Conservation (phyloP, 2,797 vertebrate species). For the Clarias pachynema region DNA sequence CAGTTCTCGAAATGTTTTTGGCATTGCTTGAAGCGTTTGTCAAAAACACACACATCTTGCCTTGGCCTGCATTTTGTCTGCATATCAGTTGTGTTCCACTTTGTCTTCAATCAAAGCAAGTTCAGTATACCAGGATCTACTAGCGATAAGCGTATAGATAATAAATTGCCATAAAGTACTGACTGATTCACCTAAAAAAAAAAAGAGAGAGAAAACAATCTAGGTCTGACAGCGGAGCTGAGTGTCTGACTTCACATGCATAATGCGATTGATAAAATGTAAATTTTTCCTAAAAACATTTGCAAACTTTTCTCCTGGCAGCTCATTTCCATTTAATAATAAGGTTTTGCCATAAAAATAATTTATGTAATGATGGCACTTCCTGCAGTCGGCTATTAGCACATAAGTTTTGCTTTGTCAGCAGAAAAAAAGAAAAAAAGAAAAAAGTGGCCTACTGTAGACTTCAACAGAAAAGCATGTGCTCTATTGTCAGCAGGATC, state of each 20-base stretch:
- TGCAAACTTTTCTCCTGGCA: background rate
- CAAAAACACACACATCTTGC: background rate
- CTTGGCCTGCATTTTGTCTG: background rate
- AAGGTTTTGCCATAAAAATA: background rate
- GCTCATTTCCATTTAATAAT: constrained; percentile 13
- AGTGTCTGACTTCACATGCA: background rate
- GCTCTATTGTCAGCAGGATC: background rate
- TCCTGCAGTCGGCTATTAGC: background rate
- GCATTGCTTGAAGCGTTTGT: background rate
- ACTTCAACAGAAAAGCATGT: background rate
- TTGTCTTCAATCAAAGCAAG: background rate
- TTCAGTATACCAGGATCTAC: background rate
- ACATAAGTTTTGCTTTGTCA: background rate
- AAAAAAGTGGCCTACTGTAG: background rate
- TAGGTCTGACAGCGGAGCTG: background rate
- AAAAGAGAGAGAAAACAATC: background rate
- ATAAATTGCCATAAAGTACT: background rate
- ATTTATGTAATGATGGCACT: constrained; percentile 4
- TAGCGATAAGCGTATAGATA: background rate
- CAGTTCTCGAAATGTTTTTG: background rate
- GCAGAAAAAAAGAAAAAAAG: background rate
- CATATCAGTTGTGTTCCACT: background rate
- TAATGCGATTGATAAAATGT: background rate
- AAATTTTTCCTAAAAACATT: background rate
- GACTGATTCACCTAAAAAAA: background rate